Evolutionary conservation across 2,797 vertebrate genomes (phyloP).

Genomic region (Paguma larvata): DNA sequence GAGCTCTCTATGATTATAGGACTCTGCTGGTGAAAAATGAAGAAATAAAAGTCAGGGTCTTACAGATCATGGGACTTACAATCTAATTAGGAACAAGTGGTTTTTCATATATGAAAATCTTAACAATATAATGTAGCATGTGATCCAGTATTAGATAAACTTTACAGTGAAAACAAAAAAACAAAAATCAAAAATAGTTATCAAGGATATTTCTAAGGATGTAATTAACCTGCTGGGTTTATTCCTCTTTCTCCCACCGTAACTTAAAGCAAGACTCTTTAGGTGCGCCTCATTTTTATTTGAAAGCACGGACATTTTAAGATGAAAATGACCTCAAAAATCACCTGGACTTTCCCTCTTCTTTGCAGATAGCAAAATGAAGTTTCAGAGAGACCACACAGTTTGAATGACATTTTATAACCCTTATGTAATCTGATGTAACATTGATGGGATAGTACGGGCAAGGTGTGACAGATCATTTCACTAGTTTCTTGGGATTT

Average conservation of each 20-base stretch:
- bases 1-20: not conserved
- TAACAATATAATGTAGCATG: not conserved
- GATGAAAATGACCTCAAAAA: not conserved
- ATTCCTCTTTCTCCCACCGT: not conserved
- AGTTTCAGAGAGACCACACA: not conserved
- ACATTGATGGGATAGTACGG: not conserved
- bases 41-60: not conserved
- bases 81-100: not conserved
- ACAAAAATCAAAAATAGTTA: not conserved
- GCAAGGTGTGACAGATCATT: not conserved
- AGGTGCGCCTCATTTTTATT: not conserved
- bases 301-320: not conserved
- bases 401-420: not conserved
- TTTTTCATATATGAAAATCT: not conserved
- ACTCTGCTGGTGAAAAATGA: not conserved
- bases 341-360: not conserved
- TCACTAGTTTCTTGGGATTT: not conserved
- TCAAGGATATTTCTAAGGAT: not conserved
- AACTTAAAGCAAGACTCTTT: not conserved
- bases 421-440: not conserved
- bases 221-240: not conserved
- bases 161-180: not conserved
- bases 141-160: not conserved
- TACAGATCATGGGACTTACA: not conserved
- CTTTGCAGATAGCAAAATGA: not conserved